Percentiles rank a stretch among this genome's conserved stretches.
phyloP scores from a whole-genome alignment of 2,113 vertebrate genomes.

The Bostrychus sinensis region DNA sequence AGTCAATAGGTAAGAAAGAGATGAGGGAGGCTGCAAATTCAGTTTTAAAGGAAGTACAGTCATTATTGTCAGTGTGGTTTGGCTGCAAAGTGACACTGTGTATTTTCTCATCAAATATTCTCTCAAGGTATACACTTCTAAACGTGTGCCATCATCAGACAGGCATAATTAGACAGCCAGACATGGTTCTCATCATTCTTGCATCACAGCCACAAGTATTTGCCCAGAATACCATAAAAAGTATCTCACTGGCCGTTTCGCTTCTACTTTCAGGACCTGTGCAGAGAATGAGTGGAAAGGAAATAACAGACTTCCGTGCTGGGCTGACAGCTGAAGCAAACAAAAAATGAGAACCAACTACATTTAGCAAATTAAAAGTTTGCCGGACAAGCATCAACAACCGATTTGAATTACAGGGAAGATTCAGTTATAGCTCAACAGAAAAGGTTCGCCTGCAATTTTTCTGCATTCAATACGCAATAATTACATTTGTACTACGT shows the following conservation, averaged over 20 bases:
- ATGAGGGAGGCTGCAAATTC: not conserved
- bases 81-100: not conserved
- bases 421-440: not conserved
- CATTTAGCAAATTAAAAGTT: not conserved
- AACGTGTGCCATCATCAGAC: not conserved
- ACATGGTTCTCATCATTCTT: not conserved
- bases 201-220: constrained; percentile 32
- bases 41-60: not conserved
- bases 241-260: constrained; percentile 41
- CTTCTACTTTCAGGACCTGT: constrained; percentile 59
- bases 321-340: not conserved
- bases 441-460: not conserved
- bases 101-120: not conserved
- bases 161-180: not conserved
- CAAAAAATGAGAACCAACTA: not conserved
- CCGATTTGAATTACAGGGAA: not conserved
- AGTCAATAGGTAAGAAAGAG: not conserved
- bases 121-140: not conserved
- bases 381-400: not conserved
- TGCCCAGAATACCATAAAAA: constrained; percentile 1
- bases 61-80: not conserved
- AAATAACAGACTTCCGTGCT: constrained; percentile 17
- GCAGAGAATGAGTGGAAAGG: constrained; percentile 15
- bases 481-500: not conserved
- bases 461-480: not conserved